Evolutionary conservation across 2,888 invertebrate species (phyloP).

Genomic region (Bellardia pandia): DNA sequence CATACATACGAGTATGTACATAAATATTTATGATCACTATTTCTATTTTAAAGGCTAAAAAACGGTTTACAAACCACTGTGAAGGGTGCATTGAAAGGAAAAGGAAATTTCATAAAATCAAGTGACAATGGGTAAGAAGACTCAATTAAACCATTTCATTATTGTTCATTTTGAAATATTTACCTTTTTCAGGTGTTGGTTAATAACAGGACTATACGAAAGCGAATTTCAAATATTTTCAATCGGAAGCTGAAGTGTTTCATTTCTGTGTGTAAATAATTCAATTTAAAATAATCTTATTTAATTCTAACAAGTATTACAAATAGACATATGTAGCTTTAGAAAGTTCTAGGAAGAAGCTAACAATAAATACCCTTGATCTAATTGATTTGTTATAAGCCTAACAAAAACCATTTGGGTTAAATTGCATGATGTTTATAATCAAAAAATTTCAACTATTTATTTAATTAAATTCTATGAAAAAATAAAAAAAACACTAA

Average conservation of each 20-base stretch:
- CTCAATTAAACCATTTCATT: background rate
- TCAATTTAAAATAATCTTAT: no score
- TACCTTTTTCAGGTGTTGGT: conserved; percentile 79
- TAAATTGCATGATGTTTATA: no score
- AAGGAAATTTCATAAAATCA: conserved; percentile 80
- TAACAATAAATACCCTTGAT: no score
- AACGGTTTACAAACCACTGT: conserved; percentile 78
- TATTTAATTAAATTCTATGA: no score
- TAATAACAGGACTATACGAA: conserved; percentile 81
- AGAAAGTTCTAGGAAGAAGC: no score
- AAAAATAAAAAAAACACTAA: no score
- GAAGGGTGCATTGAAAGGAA: conserved; percentile 80
- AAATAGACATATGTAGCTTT: no score
- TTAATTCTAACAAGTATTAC: no score
- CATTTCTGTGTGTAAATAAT: no score
- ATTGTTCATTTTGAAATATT: background rate
- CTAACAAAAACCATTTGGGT: no score
- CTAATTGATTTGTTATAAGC: no score
- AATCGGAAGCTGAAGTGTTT: conserved; percentile 67
- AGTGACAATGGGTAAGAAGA: conserved; percentile 82
- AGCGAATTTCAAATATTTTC: conserved; percentile 82
- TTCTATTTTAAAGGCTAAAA: conserved; percentile 74
- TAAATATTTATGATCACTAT: background rate
- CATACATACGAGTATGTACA: background rate
- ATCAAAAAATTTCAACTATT: no score